phyloP scores from a whole-genome alignment of 1,140 invertebrate genomes.

The Formica selysi region DNA sequence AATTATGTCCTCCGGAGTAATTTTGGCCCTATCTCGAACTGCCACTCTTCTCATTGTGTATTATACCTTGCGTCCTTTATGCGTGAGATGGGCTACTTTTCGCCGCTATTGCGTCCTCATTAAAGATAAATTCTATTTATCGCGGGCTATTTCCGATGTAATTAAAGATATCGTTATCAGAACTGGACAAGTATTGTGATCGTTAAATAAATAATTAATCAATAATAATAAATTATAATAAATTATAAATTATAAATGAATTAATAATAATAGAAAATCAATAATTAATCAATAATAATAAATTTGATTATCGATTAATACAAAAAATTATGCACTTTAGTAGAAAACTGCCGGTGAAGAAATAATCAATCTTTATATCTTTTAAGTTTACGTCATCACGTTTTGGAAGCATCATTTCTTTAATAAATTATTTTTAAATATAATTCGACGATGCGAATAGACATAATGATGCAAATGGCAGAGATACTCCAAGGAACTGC shows the following conservation, averaged over 20 bases:
- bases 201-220: neutral
- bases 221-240: neutral
- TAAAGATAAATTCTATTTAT: conserved; percentile 34
- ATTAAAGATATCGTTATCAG: neutral
- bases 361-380: neutral
- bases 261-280: too few relatives aligned
- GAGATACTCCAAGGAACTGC: conserved; percentile 29
- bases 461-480: neutral
- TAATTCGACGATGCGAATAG: neutral
- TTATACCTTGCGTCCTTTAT: conserved; percentile 45
- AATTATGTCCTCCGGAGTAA: conserved; percentile 68
- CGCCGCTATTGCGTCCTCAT: conserved; percentile 13
- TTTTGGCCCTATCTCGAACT: conserved; percentile 71
- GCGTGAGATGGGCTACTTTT: conserved; percentile 66
- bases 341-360: neutral
- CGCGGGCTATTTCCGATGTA: neutral
- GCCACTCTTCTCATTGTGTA: conserved; percentile 65
- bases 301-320: neutral
- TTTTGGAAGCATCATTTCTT: neutral
- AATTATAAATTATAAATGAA: too few relatives aligned
- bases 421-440: conserved; percentile 3
- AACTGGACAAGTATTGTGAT: neutral
- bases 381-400: neutral
- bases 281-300: neutral
- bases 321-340: neutral